Evolutionary conservation across 2,797 vertebrate species (phyloP), one percentile per base, ranked within the genome.

Genomic region (Poeciliopsis infans): DNA sequence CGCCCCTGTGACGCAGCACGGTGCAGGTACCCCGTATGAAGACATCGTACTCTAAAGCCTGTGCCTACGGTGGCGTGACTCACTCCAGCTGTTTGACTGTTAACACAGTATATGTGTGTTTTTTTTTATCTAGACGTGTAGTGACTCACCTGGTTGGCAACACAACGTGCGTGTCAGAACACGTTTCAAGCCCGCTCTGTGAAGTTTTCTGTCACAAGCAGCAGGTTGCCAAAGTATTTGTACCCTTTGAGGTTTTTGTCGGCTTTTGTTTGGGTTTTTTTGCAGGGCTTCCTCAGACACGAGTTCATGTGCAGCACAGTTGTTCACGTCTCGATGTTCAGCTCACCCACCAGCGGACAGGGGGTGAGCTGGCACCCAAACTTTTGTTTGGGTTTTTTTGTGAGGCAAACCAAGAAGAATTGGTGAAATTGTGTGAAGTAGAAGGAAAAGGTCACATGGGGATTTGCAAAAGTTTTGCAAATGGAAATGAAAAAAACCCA

Each of bases 61-160:
- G 2, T 45, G 78, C 51, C 73, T 16, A 28, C 11, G 1, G 74
- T 33, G 77, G 79, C 23, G 75, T n/a, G 20, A 33, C 73, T 80
- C 75, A 3, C 64, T 87, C 83, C 87, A 89, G 88, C 85, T 92
- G 85, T 87, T 85, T 82, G 66, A 83, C 85, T 79, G 59, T 80
- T 89, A 76, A 47, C 80, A 73, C 46, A 0, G 57, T 45, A 2
- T 69, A 12, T 33, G 64, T 83, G 66, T 15, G 75, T 13, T 4
- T 55, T 13, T 49, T 83, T 73, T 82, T 75, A 69, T 85, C 79
- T 75, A 20, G 61, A 72, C 79, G 74, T 82, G n/a, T 81, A 86
- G 10, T 90, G 88, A 87, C 47, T 91, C 87, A 84, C 20, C 5
- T 55, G 43, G 85, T 75, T 73, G 81, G 82, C 82, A 86, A 51